A percentile compares a stretch with the other conserved stretches of the same genome.
Evolutionary conservation across 2,113 vertebrate genomes (phyloP).

Genomic region (Numida meleagris): DNA sequence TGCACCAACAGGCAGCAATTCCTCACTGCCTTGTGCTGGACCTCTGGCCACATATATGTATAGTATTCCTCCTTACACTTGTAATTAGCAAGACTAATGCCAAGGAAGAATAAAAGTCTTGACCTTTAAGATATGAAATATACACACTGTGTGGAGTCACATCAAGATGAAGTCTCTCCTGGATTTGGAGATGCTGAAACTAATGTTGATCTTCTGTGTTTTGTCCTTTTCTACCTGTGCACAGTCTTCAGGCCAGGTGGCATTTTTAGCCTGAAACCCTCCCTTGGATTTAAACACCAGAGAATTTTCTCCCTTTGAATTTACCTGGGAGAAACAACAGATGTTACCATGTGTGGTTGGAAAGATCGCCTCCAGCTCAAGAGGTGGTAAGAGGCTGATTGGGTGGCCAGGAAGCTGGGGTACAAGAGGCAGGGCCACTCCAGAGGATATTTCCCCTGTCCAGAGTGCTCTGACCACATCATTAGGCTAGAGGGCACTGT

Average conservation of each 20-base stretch:
- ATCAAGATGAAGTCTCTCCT: background rate
- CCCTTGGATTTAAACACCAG: background rate
- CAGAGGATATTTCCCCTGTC: background rate
- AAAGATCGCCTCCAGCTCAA: background rate
- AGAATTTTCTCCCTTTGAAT: background rate
- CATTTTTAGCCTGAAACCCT: background rate
- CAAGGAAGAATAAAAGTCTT: background rate
- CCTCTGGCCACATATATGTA: background rate
- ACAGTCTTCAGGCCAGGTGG: background rate
- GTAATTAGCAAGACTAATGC: background rate
- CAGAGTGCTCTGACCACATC: background rate
- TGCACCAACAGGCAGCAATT: background rate
- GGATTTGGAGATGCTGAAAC: background rate
- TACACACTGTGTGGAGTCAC: background rate
- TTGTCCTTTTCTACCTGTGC: background rate
- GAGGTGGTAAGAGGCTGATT: background rate
- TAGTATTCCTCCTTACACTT: background rate
- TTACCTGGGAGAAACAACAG: background rate
- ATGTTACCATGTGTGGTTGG: accelerated
- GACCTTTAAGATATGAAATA: background rate
- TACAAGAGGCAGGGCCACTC: background rate
- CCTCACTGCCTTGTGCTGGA: background rate
- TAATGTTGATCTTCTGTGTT: background rate
- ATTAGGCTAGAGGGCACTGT: slow-evolving; percentile 61
- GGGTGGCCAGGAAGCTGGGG: background rate